Base-by-base conservation (phyloP, 2,797 vertebrate species). In the Diplodus puntazzo region DNA sequence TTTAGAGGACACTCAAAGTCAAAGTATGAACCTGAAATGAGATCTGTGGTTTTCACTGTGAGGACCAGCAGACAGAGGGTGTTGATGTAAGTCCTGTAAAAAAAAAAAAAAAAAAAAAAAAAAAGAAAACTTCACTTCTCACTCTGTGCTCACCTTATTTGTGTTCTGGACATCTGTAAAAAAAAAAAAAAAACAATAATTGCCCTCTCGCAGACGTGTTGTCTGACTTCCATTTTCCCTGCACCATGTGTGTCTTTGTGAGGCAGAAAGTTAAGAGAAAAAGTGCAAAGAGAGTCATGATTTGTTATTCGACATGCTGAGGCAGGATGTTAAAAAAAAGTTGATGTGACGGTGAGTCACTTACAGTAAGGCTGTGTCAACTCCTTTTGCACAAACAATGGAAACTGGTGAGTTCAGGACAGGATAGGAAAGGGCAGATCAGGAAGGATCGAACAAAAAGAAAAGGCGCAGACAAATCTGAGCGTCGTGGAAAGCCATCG, bases 251-350 rank as follows among this genome's bases (percentile, higher is more conserved):
- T 14, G 11, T 43, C 34, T 53, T 58, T 69, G 49, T 34, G 23
- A 16, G 42, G 49, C 25, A 77, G 23, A 42, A 76, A 75, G 73
- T 11, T 46, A 39, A 50, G 57, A 69, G 11, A 21, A 53, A 20
- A 34, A 1, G 30, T 21, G 20, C 23, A 54, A 43, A 53, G 65
- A 55, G 11, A 54, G 61, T 43, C 61, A 42, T 9, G 23, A 46
- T 77, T 73, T 80, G 59, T 55, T 55, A 75, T 70, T 72, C 27
- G 69, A 63, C 79, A 69, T 65, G 87, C 57, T 60, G 23, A 69
- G 73, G 75, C 83, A 75, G 25, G 82, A 88, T 50, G 70, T 74
- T 61, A 34, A 34, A 61, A 39, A 39, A 39, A 76, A 27, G 12
- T 8, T 50, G 39, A 53, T 76, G 39, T 65, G 43, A 27, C 11